Percentiles rank a stretch among this genome's conserved stretches.
phyloP scores from a whole-genome alignment of 2,113 vertebrate genomes.

The Chionodraco myersi region DNA sequence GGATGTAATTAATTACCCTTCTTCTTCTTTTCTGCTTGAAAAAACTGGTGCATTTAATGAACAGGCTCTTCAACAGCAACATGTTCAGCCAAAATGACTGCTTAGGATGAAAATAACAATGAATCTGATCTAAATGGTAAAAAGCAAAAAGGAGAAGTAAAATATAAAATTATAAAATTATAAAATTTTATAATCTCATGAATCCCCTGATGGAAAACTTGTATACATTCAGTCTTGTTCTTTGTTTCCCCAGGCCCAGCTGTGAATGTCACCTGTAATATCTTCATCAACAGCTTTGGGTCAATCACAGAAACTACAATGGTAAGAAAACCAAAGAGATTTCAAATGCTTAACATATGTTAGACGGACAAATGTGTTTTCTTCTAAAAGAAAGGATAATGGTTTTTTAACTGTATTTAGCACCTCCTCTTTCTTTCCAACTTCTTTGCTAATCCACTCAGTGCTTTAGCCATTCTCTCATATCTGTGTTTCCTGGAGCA shows the following conservation, averaged over 20 bases:
- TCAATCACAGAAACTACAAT: constrained; percentile 96
- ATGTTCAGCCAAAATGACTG: neutral
- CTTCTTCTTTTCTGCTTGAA: too few species aligned
- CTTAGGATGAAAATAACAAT: constrained; percentile 7
- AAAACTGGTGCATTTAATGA: neutral
- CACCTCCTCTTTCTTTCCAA: constrained; percentile 1
- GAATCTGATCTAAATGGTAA: constrained; percentile 2
- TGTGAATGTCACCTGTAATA: constrained; percentile 97
- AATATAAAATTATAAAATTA: too few species aligned
- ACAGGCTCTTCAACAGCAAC: neutral
- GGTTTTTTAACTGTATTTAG: neutral
- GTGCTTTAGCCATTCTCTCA: constrained; percentile 47
- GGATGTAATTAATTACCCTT: neutral
- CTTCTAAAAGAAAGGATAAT: neutral
- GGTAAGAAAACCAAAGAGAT: constrained; percentile 82
- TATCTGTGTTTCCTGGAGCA: constrained; percentile 68
- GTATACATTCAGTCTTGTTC: constrained; percentile 30
- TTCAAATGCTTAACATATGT: neutral
- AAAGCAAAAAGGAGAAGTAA: constrained; percentile 9
- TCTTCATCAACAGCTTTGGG: constrained; percentile 97
- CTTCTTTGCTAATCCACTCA: constrained; percentile 50
- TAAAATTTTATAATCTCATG: constrained; percentile 3
- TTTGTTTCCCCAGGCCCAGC: constrained; percentile 85
- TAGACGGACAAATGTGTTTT: too few species aligned
- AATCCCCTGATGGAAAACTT: constrained; percentile 14